Evolutionary conservation across 2,797 vertebrate genomes (phyloP).

Genomic region (Crotalus adamanteus): DNA sequence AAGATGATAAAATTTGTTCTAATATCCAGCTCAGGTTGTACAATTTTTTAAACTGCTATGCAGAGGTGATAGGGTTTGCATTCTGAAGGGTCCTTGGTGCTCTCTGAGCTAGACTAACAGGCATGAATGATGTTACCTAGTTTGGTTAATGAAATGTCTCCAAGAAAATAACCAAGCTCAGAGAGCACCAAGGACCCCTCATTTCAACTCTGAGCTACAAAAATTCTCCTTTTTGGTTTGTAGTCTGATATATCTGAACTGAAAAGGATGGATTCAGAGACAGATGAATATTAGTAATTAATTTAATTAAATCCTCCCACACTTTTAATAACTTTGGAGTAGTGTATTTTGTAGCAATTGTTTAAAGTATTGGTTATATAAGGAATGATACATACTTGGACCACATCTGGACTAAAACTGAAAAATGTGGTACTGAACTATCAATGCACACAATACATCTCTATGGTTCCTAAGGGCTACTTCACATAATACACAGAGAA

Average conservation of each 20-base stretch:
- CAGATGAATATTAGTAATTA: background rate
- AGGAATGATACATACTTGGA: background rate
- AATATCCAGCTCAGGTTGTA: background rate
- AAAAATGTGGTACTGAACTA: background rate
- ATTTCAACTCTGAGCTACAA: background rate
- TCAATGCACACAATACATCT: background rate
- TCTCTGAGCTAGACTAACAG: background rate
- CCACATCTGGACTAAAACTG: fast-evolving
- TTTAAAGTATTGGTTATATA: background rate
- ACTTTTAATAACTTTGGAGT: background rate
- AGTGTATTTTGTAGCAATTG: background rate
- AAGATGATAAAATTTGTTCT: background rate
- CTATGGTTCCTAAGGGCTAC: background rate
- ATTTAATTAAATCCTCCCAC: background rate
- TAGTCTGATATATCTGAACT: background rate
- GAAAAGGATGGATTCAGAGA: background rate
- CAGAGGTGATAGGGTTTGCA: background rate
- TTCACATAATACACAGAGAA: background rate
- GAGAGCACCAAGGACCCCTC: background rate
- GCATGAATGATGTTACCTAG: background rate
- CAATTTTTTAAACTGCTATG: background rate
- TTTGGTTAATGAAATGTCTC: background rate
- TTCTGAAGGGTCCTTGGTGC: background rate
- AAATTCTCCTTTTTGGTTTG: background rate
- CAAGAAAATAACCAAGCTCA: background rate